Conservation (phyloP, 53 echinoderm and acorn worm genomes). For the Luidia sarsii region DNA sequence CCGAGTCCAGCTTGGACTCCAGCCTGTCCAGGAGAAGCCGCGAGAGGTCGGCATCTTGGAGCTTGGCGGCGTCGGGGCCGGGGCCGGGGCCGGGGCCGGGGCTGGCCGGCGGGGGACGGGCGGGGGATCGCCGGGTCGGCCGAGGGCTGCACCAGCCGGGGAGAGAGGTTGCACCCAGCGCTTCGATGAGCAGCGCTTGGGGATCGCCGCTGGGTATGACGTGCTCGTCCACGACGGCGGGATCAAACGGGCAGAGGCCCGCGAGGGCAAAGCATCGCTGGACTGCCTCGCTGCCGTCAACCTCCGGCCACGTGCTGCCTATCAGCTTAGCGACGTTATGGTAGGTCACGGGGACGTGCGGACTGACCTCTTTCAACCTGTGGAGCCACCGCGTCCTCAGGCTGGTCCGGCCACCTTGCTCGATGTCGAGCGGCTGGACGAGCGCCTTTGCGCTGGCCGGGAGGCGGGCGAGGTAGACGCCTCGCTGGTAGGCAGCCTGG, state of each 20-base stretch:
- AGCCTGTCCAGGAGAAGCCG: conserved; percentile 26
- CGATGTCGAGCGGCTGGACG: conserved; percentile 13
- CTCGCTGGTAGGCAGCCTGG: conserved; percentile 36
- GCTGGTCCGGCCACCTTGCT: neutral
- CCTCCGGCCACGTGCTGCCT: conserved; percentile 32
- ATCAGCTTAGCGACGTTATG: conserved; percentile 42
- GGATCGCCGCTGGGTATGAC: neutral
- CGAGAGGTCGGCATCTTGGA: neutral
- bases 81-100: neutral
- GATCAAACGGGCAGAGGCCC: conserved; percentile 44
- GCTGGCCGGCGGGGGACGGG: neutral
- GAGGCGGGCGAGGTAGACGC: conserved; percentile 43
- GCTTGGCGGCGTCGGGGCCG: neutral
- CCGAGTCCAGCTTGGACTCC: conserved; percentile 40
- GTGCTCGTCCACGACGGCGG: conserved; percentile 15
- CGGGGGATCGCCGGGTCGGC: neutral
- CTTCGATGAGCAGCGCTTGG: neutral
- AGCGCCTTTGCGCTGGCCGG: conserved; percentile 27
- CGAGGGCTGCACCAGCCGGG: too few species aligned
- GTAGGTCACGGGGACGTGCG: conserved; percentile 33
- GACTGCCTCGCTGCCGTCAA: conserved; percentile 5
- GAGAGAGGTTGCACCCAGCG: too few species aligned
- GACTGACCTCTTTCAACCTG: neutral
- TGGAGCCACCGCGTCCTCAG: neutral
- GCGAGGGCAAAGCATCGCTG: conserved; percentile 10